These are phyloP conservation scores for Cichlasoma orientale DNA, from an alignment of 2,797 vertebrate species.

Conservation along the genomic window DNA sequence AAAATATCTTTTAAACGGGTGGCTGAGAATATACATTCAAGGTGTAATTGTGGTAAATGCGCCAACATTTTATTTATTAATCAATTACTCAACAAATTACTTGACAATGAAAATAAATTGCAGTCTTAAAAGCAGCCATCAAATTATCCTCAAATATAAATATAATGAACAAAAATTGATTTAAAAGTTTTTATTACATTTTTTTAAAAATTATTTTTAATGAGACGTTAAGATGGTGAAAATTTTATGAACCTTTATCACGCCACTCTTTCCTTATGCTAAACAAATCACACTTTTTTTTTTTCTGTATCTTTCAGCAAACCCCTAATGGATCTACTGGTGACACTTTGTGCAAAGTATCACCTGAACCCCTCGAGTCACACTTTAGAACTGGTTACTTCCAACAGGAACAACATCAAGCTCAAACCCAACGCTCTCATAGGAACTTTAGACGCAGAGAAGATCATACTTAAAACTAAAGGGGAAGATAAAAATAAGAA, in stretches of 20 bases:
- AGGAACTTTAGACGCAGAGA: conserved; percentile 90
- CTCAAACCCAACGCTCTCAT: conserved; percentile 94
- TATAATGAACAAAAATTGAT: not conserved
- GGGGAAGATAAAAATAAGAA: conserved; percentile 90
- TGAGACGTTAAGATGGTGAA: too few relatives aligned
- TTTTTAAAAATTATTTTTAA: not conserved
- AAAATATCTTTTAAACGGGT: not conserved
- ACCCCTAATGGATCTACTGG: conserved; percentile 94
- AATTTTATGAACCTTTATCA: not conserved
- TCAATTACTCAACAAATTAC: too few relatives aligned
- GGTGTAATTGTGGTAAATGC: too few relatives aligned
- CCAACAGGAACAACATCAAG: conserved; percentile 88
- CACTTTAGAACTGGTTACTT: conserved; percentile 90
- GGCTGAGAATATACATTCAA: not conserved
- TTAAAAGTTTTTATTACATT: not conserved
- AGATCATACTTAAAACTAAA: conserved; percentile 92
- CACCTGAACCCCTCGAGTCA: conserved; percentile 94
- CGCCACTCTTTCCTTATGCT: not conserved
- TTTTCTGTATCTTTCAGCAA: conserved; percentile 81
- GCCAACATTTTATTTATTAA: too few relatives aligned
- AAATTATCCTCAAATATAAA: too few relatives aligned
- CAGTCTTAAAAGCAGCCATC: too few relatives aligned
- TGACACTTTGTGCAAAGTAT: conserved; percentile 93
- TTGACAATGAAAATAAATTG: too few relatives aligned
- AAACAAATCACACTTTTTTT: not conserved